Evolutionary conservation across 1,140 invertebrate genomes (phyloP), one percentile per base, ranked within the genome.

Genomic region (Drepana arcuata): DNA sequence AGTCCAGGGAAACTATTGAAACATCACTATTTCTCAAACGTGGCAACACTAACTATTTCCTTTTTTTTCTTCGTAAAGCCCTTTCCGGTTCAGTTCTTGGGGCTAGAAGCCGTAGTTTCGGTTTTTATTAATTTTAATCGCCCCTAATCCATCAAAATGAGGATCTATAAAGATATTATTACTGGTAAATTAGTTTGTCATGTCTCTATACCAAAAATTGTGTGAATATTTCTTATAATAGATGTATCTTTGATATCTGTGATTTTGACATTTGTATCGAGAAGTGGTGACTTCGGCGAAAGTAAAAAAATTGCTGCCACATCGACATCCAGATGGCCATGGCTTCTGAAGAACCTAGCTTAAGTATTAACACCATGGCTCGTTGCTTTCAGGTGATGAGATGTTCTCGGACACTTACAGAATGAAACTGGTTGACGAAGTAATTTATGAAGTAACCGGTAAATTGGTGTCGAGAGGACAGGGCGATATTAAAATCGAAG

Each of bases 341-440:
- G 7, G n/a, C 7, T 29, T 18, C 13, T 34, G 10, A 30, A 32
- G 11, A 36, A n/a, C n/a, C n/a, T n/a, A n/a, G n/a, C n/a, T n/a
- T 38, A 18, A 27, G 24, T 33, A n/a, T 41, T 27, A 28, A 31
- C 30, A 16, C 10, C 14, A 31, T 46, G 24, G 27, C 43, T 45
- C 38, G 14, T 46, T 18, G n/a, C 21, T 81, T 80, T 73, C 85
- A 94, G 95, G 95, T 59, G 96, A 99, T 83, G 97, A 99, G 85
- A 95, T 99, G 92, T 97, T 97, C 86, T 96, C 96, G 21, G 97
- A 99, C 84, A 93, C 94, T n/a, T 97, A 95, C 78, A 97, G 93
- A 85, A 90, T 97, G 41, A 96, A 97, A 75, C 81, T 98, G 30
- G 86, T 98, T 7, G 95, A 98, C 72, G 93, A 96, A 75, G 94